Base-by-base conservation (phyloP, 2,797 vertebrate genomes). In the Protosalanx chinensis region DNA sequence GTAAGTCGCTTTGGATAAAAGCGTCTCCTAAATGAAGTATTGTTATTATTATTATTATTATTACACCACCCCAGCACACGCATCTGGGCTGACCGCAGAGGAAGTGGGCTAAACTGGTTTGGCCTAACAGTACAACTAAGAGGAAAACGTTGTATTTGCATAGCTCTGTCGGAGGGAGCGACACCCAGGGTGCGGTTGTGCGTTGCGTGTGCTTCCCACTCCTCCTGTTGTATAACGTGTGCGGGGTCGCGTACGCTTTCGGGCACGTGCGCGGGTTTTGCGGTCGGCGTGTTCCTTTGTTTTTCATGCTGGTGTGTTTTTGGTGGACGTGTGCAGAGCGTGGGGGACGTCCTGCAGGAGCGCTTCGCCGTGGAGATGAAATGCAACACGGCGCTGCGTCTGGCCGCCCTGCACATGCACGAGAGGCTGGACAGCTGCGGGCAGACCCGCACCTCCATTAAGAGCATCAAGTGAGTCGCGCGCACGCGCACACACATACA, bases 291-390 rank as follows among this genome's bases (percentile, higher is more conserved):
- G 61, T 69, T 4, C 57, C 35, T 64, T 15, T 70, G 59, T 68
- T 27, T 46, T 51, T 58, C 75, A 56, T 79, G 46, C 35, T 16
- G 30, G n/a, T 71, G 18, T 75, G 35, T 83, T 27, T 82, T 20
- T 20, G 67, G 32, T 64, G 23, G 73, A 33, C 74, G 72, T 78
- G 79, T 83, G 16, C 83, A 99, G 98, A 98, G 97, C 82, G 98
- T 98, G 78, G 96, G 94, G 0, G 97, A 99, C 0, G 98, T 99
- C 76, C 94, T 99, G 70, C 96, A 94, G 88, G 97, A 99, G 64
- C 95, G 96, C 65, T 99, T 97, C 79, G 97, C 97, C 0, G 93
- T 98, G 16, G 97, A 99, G 76, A 99, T 98, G 97, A 98, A 98
- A 84, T 98, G 97, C 70, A 98, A 96, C 72, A 92, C 96, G 3